Evolutionary conservation across 2,113 vertebrate genomes (phyloP).

Genomic region (Macquaria australasica): DNA sequence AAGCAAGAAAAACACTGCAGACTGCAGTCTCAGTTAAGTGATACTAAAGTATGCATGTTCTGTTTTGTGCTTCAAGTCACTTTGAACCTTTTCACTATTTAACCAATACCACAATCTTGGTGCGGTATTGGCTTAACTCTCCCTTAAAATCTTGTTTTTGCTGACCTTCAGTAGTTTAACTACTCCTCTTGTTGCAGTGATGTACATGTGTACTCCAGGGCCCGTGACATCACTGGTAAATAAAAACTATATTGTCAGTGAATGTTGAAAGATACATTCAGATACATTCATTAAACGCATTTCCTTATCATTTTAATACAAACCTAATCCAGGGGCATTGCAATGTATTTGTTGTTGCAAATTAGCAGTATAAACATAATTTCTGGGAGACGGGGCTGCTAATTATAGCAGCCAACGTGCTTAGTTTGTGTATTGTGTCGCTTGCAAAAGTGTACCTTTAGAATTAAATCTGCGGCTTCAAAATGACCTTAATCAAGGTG

Average conservation of each 20-base stretch:
- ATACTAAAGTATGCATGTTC: too few species aligned
- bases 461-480: conserved; percentile 2
- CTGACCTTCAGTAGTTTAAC: too few species aligned
- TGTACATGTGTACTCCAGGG: too few species aligned
- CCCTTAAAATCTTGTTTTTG: too few species aligned
- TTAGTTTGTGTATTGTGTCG: background rate
- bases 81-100: too few species aligned
- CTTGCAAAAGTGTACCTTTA: background rate
- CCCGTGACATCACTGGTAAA: background rate
- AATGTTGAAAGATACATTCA: background rate
- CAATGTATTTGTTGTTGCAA: background rate
- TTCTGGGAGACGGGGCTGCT: background rate
- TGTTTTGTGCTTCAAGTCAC: too few species aligned
- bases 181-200: too few species aligned
- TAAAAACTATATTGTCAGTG: background rate
- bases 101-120: too few species aligned
- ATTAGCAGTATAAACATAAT: conserved; percentile 2
- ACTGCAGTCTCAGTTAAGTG: too few species aligned
- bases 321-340: background rate
- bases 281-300: too few species aligned
- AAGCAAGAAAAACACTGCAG: too few species aligned
- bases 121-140: too few species aligned
- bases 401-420: background rate
- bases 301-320: background rate
- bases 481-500: conserved; percentile 19